These are phyloP conservation scores for Ursus arctos DNA, from an alignment of 2,113 vertebrate species.

Conservation along the genomic window DNA sequence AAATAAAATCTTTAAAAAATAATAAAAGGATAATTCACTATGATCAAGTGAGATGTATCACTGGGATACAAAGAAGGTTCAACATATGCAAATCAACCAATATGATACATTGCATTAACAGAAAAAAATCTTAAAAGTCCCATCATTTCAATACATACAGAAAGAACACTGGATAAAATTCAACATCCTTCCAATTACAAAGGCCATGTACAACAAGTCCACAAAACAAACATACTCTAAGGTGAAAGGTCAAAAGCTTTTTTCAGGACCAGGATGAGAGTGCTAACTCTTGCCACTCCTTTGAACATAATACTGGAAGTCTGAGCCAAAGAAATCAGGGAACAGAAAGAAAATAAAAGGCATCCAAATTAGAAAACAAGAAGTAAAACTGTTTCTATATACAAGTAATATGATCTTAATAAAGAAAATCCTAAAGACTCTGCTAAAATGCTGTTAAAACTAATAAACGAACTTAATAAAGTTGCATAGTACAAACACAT, in stretches of 20 bases:
- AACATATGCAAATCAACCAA: not conserved
- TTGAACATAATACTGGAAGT: not conserved
- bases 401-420: not conserved
- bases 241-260: not conserved
- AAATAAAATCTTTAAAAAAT: too few species aligned
- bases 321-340: not conserved
- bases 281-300: not conserved
- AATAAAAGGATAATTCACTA: not conserved
- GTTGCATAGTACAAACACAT: not conserved
- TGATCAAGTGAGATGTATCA: not conserved
- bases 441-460: not conserved
- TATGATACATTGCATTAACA: not conserved
- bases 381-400: not conserved
- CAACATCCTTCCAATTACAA: not conserved
- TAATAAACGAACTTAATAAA: not conserved
- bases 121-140: not conserved
- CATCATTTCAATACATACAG: not conserved
- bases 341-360: not conserved
- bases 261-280: not conserved
- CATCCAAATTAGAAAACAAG: not conserved
- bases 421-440: not conserved
- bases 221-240: not conserved
- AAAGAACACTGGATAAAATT: not conserved
- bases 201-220: not conserved
- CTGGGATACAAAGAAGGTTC: not conserved